These are phyloP conservation scores for Ptychochromis oligacanthus DNA, from an alignment of 2,113 vertebrate genomes.

Conservation along the genomic window DNA sequence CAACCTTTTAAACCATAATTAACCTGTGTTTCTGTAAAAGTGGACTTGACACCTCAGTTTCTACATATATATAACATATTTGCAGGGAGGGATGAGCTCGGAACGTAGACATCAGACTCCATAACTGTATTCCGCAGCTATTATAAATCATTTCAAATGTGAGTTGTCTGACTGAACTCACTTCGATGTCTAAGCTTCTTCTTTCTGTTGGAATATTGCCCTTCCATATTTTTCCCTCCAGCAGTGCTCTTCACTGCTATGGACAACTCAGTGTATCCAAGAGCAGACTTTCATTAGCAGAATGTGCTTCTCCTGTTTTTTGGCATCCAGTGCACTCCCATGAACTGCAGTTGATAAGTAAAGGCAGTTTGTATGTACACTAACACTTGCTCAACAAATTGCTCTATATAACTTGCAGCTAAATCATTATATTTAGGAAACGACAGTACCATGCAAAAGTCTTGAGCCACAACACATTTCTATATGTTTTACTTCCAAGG, in stretches of 20 bases:
- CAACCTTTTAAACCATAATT: background rate
- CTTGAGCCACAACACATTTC: no score
- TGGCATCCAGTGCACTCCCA: background rate
- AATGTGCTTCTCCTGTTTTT: rapidly evolving
- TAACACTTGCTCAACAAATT: background rate
- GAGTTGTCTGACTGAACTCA: background rate
- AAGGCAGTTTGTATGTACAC: background rate
- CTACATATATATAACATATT: background rate
- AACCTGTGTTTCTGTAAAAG: background rate
- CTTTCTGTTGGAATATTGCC: background rate
- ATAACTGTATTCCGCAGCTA: background rate
- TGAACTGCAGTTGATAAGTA: background rate
- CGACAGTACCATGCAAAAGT: no score
- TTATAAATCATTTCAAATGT: background rate
- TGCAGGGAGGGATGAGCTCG: background rate
- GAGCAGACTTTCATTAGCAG: background rate
- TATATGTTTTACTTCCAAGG: no score
- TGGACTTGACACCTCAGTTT: background rate
- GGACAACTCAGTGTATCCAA: background rate
- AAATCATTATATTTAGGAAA: no score
- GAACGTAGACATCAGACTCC: background rate
- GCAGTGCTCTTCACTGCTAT: background rate
- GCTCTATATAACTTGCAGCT: background rate
- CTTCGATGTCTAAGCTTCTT: background rate
- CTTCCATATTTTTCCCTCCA: background rate